Evolutionary conservation across 2,888 invertebrate genomes (phyloP), one percentile per base, ranked within the genome.

Genomic region (Oconnorella tubifera): DNA sequence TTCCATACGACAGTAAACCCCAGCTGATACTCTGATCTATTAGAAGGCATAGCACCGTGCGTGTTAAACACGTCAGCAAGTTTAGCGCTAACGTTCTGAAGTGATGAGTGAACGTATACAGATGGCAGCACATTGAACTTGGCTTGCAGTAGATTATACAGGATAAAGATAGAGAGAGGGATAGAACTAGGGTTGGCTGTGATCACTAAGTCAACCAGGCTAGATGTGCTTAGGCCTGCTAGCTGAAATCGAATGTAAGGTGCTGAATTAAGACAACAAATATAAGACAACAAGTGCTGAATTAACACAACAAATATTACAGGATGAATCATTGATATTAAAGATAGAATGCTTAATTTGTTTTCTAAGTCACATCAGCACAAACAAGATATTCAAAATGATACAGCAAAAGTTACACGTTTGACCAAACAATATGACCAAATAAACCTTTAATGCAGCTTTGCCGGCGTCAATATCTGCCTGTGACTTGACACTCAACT

Each of bases 1-100:
- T 89, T 90, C 87, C 90, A 91, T 76, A 91, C 89, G 76, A 91
- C 82, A 72, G 86, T 86, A 32, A 90, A 70, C 64, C 86, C 85
- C 29, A 88, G 75, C 74, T 80, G 78, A 50, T 83, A 84, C 76
- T 71, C 77, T 31, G 68, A 73, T 68, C 85, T 68, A 32, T 62
- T 40, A 1, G 62, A 51, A 2, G 31, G 48, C 31, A 31, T 32
- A 6, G 67, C 66, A 48, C 70, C 70, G 27, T 64, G 28, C 2
- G 48, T 68, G 48, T 3, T 56, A 64, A 3, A 75, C 66, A 33
- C 70, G 69, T 32, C 73, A 68, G 6, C n/a, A 27, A 33, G 85
- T 81, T 64, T 86, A 51, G 10, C 25, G 53, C 31, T 70, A 68
- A 28, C 73, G 69, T 3, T n/a, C 81, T 63, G 86, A 55, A 88